Conservation (phyloP, 2,888 invertebrate genomes). For the Harpagoxenus sublaevis region DNA sequence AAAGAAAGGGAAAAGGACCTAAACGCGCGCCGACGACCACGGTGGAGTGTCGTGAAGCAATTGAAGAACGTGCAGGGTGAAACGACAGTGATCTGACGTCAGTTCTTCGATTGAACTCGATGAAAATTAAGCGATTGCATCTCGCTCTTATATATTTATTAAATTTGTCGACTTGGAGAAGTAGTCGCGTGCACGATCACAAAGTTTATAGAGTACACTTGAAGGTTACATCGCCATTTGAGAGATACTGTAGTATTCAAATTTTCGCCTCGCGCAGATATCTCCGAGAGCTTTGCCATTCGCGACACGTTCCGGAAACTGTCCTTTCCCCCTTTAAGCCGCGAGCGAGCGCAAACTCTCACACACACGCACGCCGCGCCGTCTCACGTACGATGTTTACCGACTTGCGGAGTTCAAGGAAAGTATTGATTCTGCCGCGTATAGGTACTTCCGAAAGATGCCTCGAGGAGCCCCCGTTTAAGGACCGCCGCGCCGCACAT, state of each 20-base stretch:
- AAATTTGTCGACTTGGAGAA: not conserved
- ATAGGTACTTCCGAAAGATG: constrained; percentile 33
- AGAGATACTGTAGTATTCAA: not conserved
- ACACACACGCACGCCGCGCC: not conserved
- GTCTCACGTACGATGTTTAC: constrained; percentile 15
- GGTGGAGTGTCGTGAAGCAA: not conserved
- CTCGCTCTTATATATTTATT: not conserved
- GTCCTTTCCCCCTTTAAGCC: constrained; percentile 32
- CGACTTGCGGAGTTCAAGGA: constrained; percentile 28
- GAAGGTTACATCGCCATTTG: not conserved
- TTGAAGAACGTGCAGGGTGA: not conserved
- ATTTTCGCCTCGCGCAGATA: not conserved
- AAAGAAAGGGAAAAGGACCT: not conserved
- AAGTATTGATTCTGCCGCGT: constrained; percentile 41
- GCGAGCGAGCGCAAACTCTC: not conserved
- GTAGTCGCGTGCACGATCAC: not conserved
- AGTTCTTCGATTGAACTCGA: not conserved
- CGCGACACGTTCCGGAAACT: constrained; percentile 40
- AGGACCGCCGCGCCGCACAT: constrained; percentile 14
- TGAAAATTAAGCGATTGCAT: not conserved
- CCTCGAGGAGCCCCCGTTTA: constrained; percentile 16
- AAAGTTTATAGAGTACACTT: not conserved
- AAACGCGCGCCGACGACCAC: not conserved
- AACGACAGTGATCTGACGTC: not conserved
- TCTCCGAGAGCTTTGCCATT: not conserved